phyloP scores from a whole-genome alignment of 2,113 vertebrate genomes.

The Chionodraco myersi region DNA sequence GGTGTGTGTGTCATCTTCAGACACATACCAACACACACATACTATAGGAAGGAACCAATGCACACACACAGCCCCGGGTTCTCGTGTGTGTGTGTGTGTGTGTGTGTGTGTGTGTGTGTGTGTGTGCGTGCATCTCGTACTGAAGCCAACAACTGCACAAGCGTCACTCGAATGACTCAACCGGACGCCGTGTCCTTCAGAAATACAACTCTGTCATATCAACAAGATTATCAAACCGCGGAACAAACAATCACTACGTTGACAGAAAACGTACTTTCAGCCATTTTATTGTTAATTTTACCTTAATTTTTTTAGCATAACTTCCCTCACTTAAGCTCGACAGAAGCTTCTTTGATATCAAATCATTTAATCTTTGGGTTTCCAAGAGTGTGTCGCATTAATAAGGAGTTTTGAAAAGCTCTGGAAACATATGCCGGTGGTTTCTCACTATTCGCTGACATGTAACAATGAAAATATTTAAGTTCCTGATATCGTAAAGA shows the following conservation, averaged over 20 bases:
- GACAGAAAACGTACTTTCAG: no score
- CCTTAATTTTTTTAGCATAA: neutral
- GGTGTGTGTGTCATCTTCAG: slow-evolving; percentile 66
- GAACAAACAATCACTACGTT: neutral
- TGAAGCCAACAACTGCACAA: slow-evolving; percentile 60
- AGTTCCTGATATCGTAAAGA: neutral
- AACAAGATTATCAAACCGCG: neutral
- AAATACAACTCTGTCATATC: neutral
- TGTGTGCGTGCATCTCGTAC: slow-evolving; percentile 41
- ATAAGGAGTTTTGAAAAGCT: no score
- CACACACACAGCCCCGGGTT: slow-evolving; percentile 63
- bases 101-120: no score
- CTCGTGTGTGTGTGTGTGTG: neutral
- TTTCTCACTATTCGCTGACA: neutral
- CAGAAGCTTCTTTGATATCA: neutral
- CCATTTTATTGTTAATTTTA: neutral
- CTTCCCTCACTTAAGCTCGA: neutral
- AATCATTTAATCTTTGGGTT: neutral
- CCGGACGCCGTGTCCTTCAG: neutral
- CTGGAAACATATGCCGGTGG: neutral
- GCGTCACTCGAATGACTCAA: slow-evolving; percentile 10
- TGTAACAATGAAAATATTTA: neutral
- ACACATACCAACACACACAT: slow-evolving; percentile 69
- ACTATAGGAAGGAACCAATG: slow-evolving; percentile 63
- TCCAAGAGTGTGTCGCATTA: neutral